Evolutionary conservation across 2,113 vertebrate genomes (phyloP), one percentile per base, ranked within the genome.

Genomic region (Notechis scutatus): DNA sequence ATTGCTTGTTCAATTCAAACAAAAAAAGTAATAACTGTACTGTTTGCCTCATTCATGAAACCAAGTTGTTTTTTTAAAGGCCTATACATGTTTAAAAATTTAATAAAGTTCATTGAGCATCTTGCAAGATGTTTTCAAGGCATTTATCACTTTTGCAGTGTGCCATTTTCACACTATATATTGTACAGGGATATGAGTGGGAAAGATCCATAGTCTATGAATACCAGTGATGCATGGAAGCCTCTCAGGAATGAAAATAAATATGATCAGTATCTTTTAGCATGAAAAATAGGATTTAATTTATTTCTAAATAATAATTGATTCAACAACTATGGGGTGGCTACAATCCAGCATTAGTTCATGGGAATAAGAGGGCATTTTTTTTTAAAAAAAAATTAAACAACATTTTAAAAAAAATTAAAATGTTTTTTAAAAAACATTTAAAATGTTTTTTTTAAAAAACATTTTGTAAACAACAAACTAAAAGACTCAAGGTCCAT

Each of bases 211-310:
- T 94, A 93, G 85, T 3, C 45, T 20, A 2, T 59, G 59, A 92
- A 91, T 39, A 61, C 86, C 81, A 87, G 3, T 92, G 94, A 93
- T 92, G 88, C 88, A 88, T 91, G 91, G 81, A 95, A 95, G 29
- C 14, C 94, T 95, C 55, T 94, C 92, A 81, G 21, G 92, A 92
- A 57, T 59, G 92, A 56, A 91, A 74, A 88, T 90, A 95, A 94
- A 87, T 29, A 39, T 23, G 86, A 94, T 92, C 90, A 39, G 5
- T 92, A 93, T 91, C 85, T 42, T 94, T 95, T 42, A 23, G 55
- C 20, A 64, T 57, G 88, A 94, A 95, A 94, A 94, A 95, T 45
- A 23, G 9, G 5, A 29, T 92, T 94, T 81, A 1, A 18, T 89
- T 92, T 88, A 89, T 87, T 85, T 21, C 3, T 93, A 85, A 64